These are phyloP conservation scores for Mesorhabditis belari DNA, from an alignment of 2,888 invertebrate species.

Conservation along the genomic window DNA sequence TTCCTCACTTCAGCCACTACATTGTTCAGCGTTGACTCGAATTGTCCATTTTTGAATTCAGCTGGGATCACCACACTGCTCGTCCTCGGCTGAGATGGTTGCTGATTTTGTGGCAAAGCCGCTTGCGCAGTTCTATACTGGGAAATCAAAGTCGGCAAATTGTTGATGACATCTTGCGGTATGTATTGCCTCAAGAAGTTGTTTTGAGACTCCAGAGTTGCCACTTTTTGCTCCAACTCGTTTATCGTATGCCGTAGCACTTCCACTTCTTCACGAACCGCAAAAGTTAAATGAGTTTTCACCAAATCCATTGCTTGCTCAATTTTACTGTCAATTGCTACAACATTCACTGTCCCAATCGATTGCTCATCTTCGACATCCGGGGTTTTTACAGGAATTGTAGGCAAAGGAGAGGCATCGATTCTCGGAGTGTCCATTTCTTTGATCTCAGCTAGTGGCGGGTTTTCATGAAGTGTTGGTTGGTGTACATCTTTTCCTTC, in stretches of 20 bases:
- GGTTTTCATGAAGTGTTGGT: not conserved
- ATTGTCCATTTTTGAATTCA: not conserved
- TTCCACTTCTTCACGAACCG: slow-evolving; percentile 88
- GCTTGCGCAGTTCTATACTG: slow-evolving; percentile 1
- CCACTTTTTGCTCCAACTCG: slow-evolving; percentile 78
- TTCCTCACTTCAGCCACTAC: not conserved
- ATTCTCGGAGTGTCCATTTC: not conserved
- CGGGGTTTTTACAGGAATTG: not conserved
- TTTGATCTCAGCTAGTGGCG: no score
- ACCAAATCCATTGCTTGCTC: slow-evolving; percentile 69
- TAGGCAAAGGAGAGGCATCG: not conserved
- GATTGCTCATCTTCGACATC: not conserved
- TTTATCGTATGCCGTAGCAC: slow-evolving; percentile 83
- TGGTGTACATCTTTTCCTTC: no score
- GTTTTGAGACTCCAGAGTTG: slow-evolving; percentile 81
- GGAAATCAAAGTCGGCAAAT: not conserved
- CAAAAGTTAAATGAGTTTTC: slow-evolving; percentile 89
- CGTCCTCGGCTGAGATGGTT: not conserved
- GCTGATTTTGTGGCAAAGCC: not conserved
- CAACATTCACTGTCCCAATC: slow-evolving; percentile 43
- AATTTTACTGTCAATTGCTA: slow-evolving; percentile 58
- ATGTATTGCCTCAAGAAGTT: slow-evolving; percentile 77
- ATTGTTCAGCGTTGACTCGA: not conserved
- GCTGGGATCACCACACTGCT: not conserved
- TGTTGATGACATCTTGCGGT: slow-evolving; percentile 68